phyloP scores from a whole-genome alignment of 2,888 invertebrate genomes.

The Sesamia inferens region DNA sequence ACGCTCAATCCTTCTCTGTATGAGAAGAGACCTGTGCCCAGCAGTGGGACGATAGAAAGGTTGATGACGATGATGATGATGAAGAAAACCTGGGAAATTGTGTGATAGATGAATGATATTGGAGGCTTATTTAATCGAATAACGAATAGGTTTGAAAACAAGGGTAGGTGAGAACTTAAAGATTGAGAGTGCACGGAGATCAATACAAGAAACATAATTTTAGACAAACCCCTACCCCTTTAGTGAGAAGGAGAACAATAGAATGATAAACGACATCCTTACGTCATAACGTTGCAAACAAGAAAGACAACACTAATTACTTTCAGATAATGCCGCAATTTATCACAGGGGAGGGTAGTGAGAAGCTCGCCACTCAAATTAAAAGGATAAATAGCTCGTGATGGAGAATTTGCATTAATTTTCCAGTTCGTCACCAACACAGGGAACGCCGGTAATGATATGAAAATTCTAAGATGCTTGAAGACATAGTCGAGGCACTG shows the following conservation, averaged over 20 bases:
- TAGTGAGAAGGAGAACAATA: conserved; percentile 31
- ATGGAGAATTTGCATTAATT: conserved; percentile 74
- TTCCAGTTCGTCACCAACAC: conserved; percentile 62
- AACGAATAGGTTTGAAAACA: too few relatives aligned
- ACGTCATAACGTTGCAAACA: conserved; percentile 46
- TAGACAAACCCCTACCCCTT: conserved; percentile 17
- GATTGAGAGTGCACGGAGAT: not conserved
- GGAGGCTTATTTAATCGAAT: too few relatives aligned
- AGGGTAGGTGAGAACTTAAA: too few relatives aligned
- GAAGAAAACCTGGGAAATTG: too few relatives aligned
- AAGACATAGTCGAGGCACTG: conserved; percentile 29
- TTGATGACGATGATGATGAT: too few relatives aligned
- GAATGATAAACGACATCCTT: conserved; percentile 53
- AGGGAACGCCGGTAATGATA: conserved; percentile 49
- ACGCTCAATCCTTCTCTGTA: too few relatives aligned
- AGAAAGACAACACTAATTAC: conserved; percentile 55
- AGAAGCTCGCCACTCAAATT: conserved; percentile 69
- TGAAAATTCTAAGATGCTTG: conserved; percentile 66
- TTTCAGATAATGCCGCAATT: conserved; percentile 55
- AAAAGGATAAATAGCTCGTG: conserved; percentile 72
- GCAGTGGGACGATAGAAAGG: too few relatives aligned
- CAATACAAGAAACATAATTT: not conserved
- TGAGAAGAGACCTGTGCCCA: too few relatives aligned
- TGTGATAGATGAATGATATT: too few relatives aligned
- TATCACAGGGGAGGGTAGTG: conserved; percentile 45